phyloP scores from a whole-genome alignment of 2,797 vertebrate species.

The Salmo trutta region DNA sequence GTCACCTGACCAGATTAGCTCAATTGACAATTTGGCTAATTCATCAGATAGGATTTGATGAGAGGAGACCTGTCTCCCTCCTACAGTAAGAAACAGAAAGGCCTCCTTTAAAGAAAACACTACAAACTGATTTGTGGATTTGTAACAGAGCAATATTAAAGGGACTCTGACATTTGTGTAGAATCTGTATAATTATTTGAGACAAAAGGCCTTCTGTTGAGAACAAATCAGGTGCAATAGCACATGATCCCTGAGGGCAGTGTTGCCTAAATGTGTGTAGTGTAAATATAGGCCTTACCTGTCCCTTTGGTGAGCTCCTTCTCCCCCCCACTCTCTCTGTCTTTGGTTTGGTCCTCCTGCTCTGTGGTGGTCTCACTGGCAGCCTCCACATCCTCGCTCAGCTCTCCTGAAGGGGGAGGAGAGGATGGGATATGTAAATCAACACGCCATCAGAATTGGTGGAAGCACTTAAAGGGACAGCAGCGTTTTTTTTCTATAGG shows the following conservation, averaged over 20 bases:
- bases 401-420: slow-evolving; percentile 91
- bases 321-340: slow-evolving; percentile 89
- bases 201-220: slow-evolving; percentile 48
- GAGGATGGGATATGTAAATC: slow-evolving; percentile 84
- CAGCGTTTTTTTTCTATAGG: slow-evolving; percentile 78
- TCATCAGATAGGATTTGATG: slow-evolving; percentile 47
- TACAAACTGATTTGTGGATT: slow-evolving; percentile 42
- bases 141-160: slow-evolving; percentile 37
- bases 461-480: slow-evolving; percentile 86
- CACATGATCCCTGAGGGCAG: slow-evolving; percentile 43
- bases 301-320: slow-evolving; percentile 94
- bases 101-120: slow-evolving; percentile 23
- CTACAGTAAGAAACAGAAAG: slow-evolving; percentile 37
- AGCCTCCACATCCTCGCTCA: slow-evolving; percentile 94
- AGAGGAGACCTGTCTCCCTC: slow-evolving; percentile 28
- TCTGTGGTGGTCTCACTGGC: slow-evolving; percentile 87
- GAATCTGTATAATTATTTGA: slow-evolving; percentile 50
- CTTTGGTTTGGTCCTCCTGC: slow-evolving; percentile 94
- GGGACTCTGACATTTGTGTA: slow-evolving; percentile 47
- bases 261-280: slow-evolving; percentile 51
- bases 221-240: slow-evolving; percentile 40
- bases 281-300: slow-evolving; percentile 80
- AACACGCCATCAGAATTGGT: slow-evolving; percentile 84
- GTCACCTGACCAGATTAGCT: slow-evolving; percentile 58
- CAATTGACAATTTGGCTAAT: slow-evolving; percentile 50